Conservation (phyloP, 2,888 invertebrate species). For the Gryllus longicercus region DNA sequence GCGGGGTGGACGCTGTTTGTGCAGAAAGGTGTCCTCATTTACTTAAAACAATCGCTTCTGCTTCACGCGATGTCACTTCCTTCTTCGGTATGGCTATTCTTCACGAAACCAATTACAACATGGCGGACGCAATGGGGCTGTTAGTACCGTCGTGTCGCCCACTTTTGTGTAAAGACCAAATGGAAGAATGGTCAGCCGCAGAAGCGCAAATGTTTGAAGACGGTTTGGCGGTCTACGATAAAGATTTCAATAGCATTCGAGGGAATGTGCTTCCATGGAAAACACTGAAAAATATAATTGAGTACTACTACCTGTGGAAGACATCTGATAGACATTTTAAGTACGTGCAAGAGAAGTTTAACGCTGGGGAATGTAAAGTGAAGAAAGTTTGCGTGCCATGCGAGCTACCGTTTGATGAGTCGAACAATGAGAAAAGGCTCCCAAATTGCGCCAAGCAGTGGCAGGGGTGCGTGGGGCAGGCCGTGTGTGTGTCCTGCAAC, state of each 20-base stretch:
- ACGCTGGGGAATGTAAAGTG: slow-evolving; percentile 95
- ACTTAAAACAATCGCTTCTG: background rate
- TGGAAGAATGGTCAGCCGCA: slow-evolving; percentile 99
- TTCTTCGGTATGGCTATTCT: slow-evolving; percentile 98
- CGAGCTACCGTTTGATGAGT: slow-evolving; percentile 54
- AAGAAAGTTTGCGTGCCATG: slow-evolving; percentile 99
- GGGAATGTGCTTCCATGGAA: slow-evolving; percentile 99
- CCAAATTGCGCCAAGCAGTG: background rate
- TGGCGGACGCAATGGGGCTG: slow-evolving; percentile 85
- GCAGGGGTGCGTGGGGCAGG: background rate
- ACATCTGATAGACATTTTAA: slow-evolving; percentile 99
- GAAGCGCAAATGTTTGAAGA: slow-evolving; percentile 99
- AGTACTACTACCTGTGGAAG: slow-evolving; percentile 99
- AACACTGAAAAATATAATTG: slow-evolving; percentile 95
- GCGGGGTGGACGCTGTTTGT: background rate
- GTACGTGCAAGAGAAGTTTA: slow-evolving; percentile 95
- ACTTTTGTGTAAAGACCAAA: slow-evolving; percentile 95
- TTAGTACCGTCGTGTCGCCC: slow-evolving; percentile 93
- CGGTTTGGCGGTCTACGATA: slow-evolving; percentile 95
- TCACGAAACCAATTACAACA: slow-evolving; percentile 84
- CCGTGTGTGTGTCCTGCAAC: slow-evolving; percentile 42
- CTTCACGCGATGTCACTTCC: slow-evolving; percentile 49
- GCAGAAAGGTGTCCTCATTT: background rate
- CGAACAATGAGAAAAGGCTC: background rate
- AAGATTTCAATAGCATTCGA: slow-evolving; percentile 98